Conservation (phyloP, 2,113 vertebrate genomes). For the Misgurnus anguillicaudatus region DNA sequence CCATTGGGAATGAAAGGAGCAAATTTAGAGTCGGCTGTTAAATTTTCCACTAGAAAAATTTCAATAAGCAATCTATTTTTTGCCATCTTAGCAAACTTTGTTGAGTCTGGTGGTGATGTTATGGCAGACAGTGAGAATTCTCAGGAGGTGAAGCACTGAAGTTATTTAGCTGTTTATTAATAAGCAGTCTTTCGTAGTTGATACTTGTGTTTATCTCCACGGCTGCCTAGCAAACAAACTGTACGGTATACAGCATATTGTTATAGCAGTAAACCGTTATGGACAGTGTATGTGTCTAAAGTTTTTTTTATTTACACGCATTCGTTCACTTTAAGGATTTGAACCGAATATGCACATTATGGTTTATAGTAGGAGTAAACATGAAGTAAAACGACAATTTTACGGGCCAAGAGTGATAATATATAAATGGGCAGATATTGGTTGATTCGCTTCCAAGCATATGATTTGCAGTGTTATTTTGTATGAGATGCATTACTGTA, state of each 20-base stretch:
- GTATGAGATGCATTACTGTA: not conserved
- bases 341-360: too few species aligned
- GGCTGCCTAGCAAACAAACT: not conserved
- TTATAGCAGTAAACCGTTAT: too few species aligned
- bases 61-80: slow-evolving; percentile 54
- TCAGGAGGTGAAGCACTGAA: slow-evolving; percentile 12
- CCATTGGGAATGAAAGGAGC: slow-evolving; percentile 58
- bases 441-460: not conserved
- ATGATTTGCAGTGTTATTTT: not conserved
- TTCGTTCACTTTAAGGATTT: too few species aligned
- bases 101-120: slow-evolving; percentile 50
- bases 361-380: too few species aligned
- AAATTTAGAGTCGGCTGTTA: slow-evolving; percentile 60
- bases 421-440: not conserved
- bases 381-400: too few species aligned
- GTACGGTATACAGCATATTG: not conserved
- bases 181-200: not conserved
- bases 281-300: too few species aligned
- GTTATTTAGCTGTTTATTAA: slow-evolving; percentile 19
- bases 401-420: not conserved
- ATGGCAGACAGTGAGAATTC: slow-evolving; percentile 45
- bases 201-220: not conserved
- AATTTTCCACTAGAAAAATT: slow-evolving; percentile 57
- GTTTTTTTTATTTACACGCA: too few species aligned
- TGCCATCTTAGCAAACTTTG: slow-evolving; percentile 43